A percentile compares a stretch with the other conserved stretches of the same genome.
Evolutionary conservation across 2,888 invertebrate genomes (phyloP).

Genomic region (Microctonus hyperodae): DNA sequence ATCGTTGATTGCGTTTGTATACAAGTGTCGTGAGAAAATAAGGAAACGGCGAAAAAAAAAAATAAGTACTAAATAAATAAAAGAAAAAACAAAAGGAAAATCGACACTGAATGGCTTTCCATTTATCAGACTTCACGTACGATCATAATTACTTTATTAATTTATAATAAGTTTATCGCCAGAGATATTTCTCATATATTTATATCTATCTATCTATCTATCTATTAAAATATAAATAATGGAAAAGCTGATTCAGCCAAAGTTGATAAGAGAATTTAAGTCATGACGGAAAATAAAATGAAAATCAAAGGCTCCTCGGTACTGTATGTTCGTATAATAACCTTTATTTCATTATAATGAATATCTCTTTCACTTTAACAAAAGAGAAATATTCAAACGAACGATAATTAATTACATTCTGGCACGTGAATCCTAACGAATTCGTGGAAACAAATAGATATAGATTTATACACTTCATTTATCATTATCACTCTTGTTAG

Average conservation of each 20-base stretch:
- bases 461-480: neutral
- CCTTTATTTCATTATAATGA: slow-evolving; percentile 5
- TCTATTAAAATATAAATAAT: neutral
- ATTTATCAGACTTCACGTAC: neutral
- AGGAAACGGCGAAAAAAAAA: neutral
- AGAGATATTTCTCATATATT: neutral
- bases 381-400: neutral
- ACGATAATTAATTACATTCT: slow-evolving; percentile 17
- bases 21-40: slow-evolving; percentile 33
- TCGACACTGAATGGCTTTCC: slow-evolving; percentile 8
- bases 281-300: neutral
- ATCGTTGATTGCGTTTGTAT: slow-evolving; percentile 53
- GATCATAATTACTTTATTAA: neutral
- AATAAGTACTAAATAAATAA: neutral
- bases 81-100: neutral
- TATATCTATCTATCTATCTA: neutral
- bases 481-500: neutral
- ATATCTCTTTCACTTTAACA: neutral
- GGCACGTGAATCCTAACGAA: slow-evolving; percentile 12
- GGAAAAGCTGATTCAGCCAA: neutral
- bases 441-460: slow-evolving; percentile 8
- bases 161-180: neutral
- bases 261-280: neutral
- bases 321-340: neutral
- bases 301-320: neutral